Evolutionary conservation across 2,888 invertebrate species (phyloP).

Genomic region (Podabrus alpinus): DNA sequence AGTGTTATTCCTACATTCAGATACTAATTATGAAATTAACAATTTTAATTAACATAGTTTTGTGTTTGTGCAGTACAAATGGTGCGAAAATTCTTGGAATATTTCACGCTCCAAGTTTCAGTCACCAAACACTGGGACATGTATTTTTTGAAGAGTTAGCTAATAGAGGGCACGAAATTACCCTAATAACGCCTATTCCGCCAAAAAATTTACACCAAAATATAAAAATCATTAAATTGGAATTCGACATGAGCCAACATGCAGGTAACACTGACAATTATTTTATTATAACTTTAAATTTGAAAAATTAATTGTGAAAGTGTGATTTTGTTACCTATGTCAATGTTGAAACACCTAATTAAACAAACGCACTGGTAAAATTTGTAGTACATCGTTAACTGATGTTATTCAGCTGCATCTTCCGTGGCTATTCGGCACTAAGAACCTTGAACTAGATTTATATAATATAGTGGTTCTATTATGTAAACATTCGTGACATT

Average conservation of each 20-base stretch:
- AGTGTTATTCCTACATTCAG: not conserved
- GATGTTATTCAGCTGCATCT: not conserved
- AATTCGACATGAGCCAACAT: not conserved
- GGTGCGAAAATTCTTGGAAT: conserved; percentile 32
- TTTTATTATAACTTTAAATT: not conserved
- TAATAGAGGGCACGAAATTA: conserved; percentile 51
- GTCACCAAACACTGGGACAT: conserved; percentile 30
- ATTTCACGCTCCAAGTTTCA: conserved; percentile 28
- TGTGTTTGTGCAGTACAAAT: not conserved
- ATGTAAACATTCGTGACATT: no score
- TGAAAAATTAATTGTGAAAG: not conserved
- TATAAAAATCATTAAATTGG: conserved; percentile 50
- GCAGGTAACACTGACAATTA: not conserved
- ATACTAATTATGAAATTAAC: not conserved
- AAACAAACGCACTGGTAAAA: no score
- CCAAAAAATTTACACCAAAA: conserved; percentile 40
- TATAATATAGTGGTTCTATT: no score
- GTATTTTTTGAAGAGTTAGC: conserved; percentile 33
- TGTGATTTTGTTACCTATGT: not conserved
- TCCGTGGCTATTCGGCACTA: not conserved
- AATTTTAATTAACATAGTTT: not conserved
- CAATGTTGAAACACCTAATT: not conserved
- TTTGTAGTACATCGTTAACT: no score
- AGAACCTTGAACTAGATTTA: not conserved
- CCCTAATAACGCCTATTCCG: conserved; percentile 34